Conservation (phyloP, 2,888 invertebrate species). For the Apamea sordens region DNA sequence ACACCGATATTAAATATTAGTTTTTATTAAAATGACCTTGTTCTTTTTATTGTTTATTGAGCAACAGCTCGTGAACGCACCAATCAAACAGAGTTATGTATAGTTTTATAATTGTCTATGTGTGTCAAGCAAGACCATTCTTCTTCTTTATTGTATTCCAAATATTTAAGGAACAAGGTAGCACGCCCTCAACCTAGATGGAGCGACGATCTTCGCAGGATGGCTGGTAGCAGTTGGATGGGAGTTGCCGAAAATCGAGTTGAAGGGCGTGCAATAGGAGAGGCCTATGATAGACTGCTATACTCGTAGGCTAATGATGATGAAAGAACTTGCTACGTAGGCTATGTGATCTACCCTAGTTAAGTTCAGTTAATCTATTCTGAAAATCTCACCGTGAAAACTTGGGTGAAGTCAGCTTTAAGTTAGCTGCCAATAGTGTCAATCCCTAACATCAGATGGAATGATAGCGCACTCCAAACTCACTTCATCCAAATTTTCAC, state of each 20-base stretch:
- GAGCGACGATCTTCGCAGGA: too few relatives aligned
- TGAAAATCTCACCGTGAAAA: background rate
- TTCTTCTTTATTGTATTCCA: too few relatives aligned
- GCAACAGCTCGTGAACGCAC: background rate
- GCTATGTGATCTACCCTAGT: too few relatives aligned
- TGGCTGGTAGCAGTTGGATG: too few relatives aligned
- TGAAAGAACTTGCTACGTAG: background rate
- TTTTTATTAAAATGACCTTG: conserved; percentile 32
- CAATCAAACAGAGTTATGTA: conserved; percentile 6
- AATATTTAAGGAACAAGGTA: background rate
- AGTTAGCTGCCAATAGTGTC: background rate
- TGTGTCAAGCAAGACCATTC: conserved; percentile 26
- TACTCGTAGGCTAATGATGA: too few relatives aligned
- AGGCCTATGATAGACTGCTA: too few relatives aligned
- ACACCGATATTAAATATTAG: conserved; percentile 25
- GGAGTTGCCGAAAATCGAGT: too few relatives aligned
- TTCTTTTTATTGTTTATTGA: conserved; percentile 17
- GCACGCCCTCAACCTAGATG: too few relatives aligned
- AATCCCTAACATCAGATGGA: background rate
- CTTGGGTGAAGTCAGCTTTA: background rate
- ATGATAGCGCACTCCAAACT: background rate
- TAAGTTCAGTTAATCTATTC: background rate
- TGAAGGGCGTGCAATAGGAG: too few relatives aligned
- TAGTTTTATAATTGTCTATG: conserved; percentile 1
- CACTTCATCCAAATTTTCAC: background rate